phyloP scores from a whole-genome alignment of 2,797 vertebrate genomes.

The Protosalanx chinensis region DNA sequence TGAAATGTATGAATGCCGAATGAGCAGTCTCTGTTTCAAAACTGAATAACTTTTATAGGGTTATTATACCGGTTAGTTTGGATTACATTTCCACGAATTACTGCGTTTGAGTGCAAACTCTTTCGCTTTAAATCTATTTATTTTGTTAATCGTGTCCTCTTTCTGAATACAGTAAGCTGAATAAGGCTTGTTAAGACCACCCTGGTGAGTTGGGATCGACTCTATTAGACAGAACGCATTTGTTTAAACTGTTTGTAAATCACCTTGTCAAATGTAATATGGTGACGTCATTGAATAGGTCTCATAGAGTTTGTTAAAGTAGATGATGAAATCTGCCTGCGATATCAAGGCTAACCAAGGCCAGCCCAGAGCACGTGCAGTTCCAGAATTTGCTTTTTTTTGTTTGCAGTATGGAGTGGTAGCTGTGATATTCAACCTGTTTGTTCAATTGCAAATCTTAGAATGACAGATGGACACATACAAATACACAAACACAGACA shows the following conservation, averaged over 20 bases:
- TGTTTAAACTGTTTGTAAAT: neutral
- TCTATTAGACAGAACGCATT: neutral
- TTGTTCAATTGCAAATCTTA: neutral
- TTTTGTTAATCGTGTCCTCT: neutral
- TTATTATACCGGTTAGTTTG: too few species aligned
- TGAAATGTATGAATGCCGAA: neutral
- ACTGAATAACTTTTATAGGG: too few species aligned
- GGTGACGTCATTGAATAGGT: neutral
- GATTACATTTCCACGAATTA: too few species aligned
- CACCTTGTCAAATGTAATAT: neutral
- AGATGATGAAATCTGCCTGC: constrained; percentile 10
- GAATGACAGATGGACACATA: too few species aligned
- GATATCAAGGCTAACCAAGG: constrained; percentile 11
- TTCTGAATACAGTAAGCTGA: neutral
- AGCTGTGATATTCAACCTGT: constrained; percentile 54
- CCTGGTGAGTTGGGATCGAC: neutral
- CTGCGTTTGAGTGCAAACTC: too few species aligned
- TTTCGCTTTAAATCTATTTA: neutral
- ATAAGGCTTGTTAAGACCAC: neutral
- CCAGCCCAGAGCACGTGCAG: neutral
- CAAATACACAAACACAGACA: neutral
- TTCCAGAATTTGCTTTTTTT: constrained; percentile 21
- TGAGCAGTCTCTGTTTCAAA: too few species aligned
- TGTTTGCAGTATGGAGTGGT: constrained; percentile 9
- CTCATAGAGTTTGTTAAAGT: constrained; percentile 13